A percentile compares a stretch with the other conserved stretches of the same genome.
Evolutionary conservation across 2,888 invertebrate genomes (phyloP).

Genomic region (Apamea crenata): DNA sequence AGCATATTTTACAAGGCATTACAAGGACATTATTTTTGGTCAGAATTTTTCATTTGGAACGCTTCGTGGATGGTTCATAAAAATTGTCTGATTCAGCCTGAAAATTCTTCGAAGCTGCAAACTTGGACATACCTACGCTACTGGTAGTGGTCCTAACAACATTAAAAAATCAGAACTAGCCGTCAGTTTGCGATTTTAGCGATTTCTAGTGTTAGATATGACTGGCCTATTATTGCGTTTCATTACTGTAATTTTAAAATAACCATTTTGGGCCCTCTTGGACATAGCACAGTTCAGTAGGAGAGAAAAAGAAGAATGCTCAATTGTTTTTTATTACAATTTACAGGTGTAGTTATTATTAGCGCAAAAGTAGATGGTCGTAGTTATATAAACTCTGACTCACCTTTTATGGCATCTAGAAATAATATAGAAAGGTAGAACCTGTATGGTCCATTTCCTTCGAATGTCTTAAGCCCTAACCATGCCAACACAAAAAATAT

Average conservation of each 20-base stretch:
- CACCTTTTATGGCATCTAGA: not conserved
- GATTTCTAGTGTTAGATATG: too few species aligned
- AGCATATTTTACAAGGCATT: too few species aligned
- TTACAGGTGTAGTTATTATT: not conserved
- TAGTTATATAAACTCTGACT: not conserved
- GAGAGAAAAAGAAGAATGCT: not conserved
- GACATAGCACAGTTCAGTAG: not conserved
- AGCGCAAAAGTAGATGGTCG: not conserved
- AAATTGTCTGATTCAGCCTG: too few species aligned
- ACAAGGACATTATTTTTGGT: too few species aligned
- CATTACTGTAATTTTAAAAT: not conserved
- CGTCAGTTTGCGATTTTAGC: too few species aligned
- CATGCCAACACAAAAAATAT: not conserved
- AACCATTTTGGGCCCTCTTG: not conserved
- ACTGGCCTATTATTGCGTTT: not conserved
- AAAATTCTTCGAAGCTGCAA: too few species aligned
- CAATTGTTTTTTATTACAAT: not conserved
- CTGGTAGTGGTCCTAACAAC: too few species aligned
- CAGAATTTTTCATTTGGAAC: too few species aligned
- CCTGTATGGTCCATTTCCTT: not conserved
- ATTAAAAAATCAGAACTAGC: too few species aligned
- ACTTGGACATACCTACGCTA: too few species aligned
- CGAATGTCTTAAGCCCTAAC: not conserved
- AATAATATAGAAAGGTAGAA: not conserved
- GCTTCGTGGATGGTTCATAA: too few species aligned